phyloP scores from a whole-genome alignment of 2,888 invertebrate species.

The Lepidochrysops patricia region DNA sequence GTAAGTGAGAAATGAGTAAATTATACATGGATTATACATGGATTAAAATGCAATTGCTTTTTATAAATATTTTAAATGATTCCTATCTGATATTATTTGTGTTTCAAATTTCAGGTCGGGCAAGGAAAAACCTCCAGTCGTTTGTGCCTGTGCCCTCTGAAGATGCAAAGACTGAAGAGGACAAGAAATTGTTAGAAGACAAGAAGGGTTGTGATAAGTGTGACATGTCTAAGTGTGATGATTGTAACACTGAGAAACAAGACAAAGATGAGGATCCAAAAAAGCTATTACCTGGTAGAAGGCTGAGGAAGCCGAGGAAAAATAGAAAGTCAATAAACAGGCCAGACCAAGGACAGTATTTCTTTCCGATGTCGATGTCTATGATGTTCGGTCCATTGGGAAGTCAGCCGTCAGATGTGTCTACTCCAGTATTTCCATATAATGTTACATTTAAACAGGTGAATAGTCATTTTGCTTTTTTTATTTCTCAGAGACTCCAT shows the following conservation, averaged over 20 bases:
- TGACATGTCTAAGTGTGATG: constrained; percentile 48
- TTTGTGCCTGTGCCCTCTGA: constrained; percentile 61
- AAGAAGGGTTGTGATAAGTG: constrained; percentile 55
- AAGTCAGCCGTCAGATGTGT: constrained; percentile 62
- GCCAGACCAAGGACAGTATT: constrained; percentile 55
- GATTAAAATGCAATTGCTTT: not conserved
- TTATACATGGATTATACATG: not conserved
- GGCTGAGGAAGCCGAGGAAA: constrained; percentile 49
- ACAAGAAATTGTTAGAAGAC: constrained; percentile 45
- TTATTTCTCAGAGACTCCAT: not conserved
- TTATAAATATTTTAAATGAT: too few species aligned
- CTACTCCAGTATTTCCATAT: constrained; percentile 82
- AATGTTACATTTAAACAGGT: constrained; percentile 94
- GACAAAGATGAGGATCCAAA: constrained; percentile 51
- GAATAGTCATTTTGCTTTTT: constrained; percentile 30
- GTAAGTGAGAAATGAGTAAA: not conserved
- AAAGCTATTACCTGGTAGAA: constrained; percentile 40
- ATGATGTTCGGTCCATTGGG: constrained; percentile 88
- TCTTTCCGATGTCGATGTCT: constrained; percentile 92
- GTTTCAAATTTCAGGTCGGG: constrained; percentile 48
- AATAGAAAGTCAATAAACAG: constrained; percentile 57
- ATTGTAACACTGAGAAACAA: constrained; percentile 41
- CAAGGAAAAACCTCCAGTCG: constrained; percentile 57
- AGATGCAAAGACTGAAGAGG: constrained; percentile 46
- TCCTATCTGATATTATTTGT: too few species aligned